A percentile compares a stretch with the other conserved stretches of the same genome.
Evolutionary conservation across 2,888 invertebrate species (phyloP).

Genomic region (Caenorhabditis panamensis): DNA sequence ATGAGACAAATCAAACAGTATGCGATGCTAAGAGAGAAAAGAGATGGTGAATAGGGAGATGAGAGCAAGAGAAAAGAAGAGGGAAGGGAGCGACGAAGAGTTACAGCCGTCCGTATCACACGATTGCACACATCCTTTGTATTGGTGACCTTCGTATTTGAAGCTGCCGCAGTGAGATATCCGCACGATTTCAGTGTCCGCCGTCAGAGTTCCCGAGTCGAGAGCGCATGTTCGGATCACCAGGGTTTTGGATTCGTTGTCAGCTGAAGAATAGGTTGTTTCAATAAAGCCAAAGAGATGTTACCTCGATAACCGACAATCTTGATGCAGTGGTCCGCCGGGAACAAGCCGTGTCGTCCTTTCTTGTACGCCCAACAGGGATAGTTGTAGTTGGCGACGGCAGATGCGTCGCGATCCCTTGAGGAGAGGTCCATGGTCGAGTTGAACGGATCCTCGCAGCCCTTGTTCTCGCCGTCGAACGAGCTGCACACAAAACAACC

Average conservation of each 20-base stretch:
- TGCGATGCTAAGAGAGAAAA: slow-evolving; percentile 4
- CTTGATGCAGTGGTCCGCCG: slow-evolving; percentile 97
- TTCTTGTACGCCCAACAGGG: slow-evolving; percentile 96
- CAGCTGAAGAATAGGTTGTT: slow-evolving; percentile 66
- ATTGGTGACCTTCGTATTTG: slow-evolving; percentile 85
- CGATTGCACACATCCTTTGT: slow-evolving; percentile 77
- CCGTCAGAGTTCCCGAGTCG: slow-evolving; percentile 94
- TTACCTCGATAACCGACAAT: slow-evolving; percentile 92
- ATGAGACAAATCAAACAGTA: slow-evolving; percentile 10
- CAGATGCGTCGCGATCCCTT: slow-evolving; percentile 62
- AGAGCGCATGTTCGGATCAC: slow-evolving; percentile 94
- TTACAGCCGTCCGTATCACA: slow-evolving; percentile 80
- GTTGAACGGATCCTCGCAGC: slow-evolving; percentile 90
- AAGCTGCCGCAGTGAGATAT: slow-evolving; percentile 98
- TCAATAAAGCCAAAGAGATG: slow-evolving; percentile 64
- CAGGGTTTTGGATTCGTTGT: slow-evolving; percentile 83
- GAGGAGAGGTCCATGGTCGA: slow-evolving; percentile 75
- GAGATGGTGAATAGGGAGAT: slow-evolving; percentile 6
- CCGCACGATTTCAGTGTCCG: slow-evolving; percentile 95
- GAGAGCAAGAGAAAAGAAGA: slow-evolving; percentile 25
- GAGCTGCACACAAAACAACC: slow-evolving; percentile 98
- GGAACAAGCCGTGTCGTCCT: slow-evolving; percentile 93
- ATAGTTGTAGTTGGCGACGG: slow-evolving; percentile 85
- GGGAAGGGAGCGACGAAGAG: slow-evolving; percentile 49
- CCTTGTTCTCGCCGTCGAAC: slow-evolving; percentile 89